Conservation (phyloP, 2,113 vertebrate genomes). For the Xenotilapia leptura region DNA sequence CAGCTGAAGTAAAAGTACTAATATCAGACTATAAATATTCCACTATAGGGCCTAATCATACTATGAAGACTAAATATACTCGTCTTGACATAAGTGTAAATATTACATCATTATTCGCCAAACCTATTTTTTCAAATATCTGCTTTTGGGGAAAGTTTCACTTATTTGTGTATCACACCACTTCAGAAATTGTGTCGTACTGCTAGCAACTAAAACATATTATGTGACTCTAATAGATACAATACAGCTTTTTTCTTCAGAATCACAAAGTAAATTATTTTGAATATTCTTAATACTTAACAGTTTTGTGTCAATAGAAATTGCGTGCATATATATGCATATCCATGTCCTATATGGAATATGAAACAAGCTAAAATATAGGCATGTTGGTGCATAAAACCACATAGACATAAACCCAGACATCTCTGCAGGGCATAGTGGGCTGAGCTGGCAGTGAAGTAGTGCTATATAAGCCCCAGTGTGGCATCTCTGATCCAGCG, state of each 20-base stretch:
- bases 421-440: background rate
- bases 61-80: background rate
- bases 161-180: accelerated
- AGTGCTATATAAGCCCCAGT: conserved; percentile 17
- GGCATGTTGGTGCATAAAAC: background rate
- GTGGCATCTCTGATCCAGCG: conserved; percentile 31
- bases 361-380: background rate
- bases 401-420: background rate
- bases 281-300: background rate
- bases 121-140: background rate
- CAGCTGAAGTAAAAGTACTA: background rate
- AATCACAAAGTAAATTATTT: background rate
- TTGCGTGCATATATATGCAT: background rate
- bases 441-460: background rate
- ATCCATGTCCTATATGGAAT: background rate
- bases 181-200: background rate
- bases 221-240: background rate
- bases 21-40: background rate
- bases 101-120: accelerated
- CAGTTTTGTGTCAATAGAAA: background rate
- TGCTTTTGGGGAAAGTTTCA: background rate
- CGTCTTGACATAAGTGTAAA: background rate
- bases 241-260: background rate
- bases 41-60: background rate
- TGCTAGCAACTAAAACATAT: background rate